phyloP scores from a whole-genome alignment of 2,113 vertebrate genomes.

The Lontra canadensis region DNA sequence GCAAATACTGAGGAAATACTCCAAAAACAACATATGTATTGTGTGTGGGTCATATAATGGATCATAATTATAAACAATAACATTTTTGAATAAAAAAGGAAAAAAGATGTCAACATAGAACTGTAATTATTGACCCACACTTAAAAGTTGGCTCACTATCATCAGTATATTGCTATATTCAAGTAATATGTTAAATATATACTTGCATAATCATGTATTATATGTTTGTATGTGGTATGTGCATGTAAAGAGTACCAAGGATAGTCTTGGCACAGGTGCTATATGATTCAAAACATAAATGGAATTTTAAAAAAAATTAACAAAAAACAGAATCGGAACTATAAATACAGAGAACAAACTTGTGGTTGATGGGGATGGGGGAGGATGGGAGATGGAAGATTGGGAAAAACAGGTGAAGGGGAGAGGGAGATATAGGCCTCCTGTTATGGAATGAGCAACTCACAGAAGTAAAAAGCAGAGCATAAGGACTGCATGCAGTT shows the following conservation, averaged over 20 bases:
- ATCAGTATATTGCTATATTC: neutral
- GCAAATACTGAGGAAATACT: conserved; percentile 55
- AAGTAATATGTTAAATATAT: neutral
- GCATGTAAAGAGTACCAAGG: neutral
- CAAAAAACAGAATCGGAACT: neutral
- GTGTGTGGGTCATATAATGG: neutral
- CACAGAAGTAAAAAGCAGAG: neutral
- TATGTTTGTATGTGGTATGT: neutral
- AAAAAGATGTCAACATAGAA: neutral
- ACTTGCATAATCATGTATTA: neutral
- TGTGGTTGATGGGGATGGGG: neutral
- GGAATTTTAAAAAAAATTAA: neutral
- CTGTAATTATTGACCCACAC: neutral
- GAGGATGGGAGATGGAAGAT: too few species aligned
- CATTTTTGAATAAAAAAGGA: conserved; percentile 6
- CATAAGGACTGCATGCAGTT: neutral
- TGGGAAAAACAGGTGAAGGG: neutral
- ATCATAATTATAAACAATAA: conserved; percentile 16
- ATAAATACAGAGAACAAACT: neutral
- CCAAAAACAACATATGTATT: conserved; percentile 47
- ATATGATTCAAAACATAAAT: neutral
- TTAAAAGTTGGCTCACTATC: neutral
- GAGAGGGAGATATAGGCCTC: neutral
- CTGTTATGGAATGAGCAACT: neutral
- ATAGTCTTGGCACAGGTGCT: neutral